Base-by-base conservation (phyloP, 2,797 vertebrate genomes). In the Peromyscus melanophrys region DNA sequence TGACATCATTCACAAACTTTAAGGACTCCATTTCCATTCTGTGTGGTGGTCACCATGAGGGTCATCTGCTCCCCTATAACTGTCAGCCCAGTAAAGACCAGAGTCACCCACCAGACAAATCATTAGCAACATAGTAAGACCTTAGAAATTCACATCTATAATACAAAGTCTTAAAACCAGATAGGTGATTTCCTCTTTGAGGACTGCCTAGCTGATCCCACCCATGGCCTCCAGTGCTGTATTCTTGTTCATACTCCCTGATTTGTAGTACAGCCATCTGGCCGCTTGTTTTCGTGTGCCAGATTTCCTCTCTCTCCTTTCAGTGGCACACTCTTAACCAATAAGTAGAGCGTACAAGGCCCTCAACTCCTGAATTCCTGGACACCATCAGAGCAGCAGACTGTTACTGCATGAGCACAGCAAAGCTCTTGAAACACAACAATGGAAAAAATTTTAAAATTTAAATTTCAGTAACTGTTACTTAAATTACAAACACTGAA, bases 101-200 rank as follows among this genome's bases (percentile, higher is more conserved):
- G 6, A 76, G 55, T 61, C n/a, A 61, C 6, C 5, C 40, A 89
- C 8, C 1, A 57, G 77, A 76, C n/a, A 94, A 96, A 92, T 40
- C 52, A 77, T 7, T 82, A 59, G 52, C 27, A 49, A 89, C 3
- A 12, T 46, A 80, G 76, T 27, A 82, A 93, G 43, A 9, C 43
- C 59, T 71, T 63, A 59, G 40, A 90, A 81, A 67, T 65, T 19
- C 90, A 57, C 16, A 95, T 78, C 31, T 63, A 89, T 55, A 65
- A 92, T 92, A 92, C 12, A 55, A 95, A 85, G 57, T 77, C 63
- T 76, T 95, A 84, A 90, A 87, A 71, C 14, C 27, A 59, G 31
- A 81, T 40, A 78, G 8, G 57, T 5, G 16, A 3, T 80, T 88
- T 77, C 13, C 29, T 43, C 9, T 88, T 43, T 61, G 16, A 73